Evolutionary conservation across 2,113 vertebrate species (phyloP), one percentile per base, ranked within the genome.

Genomic region (Lichenostomus cassidix): DNA sequence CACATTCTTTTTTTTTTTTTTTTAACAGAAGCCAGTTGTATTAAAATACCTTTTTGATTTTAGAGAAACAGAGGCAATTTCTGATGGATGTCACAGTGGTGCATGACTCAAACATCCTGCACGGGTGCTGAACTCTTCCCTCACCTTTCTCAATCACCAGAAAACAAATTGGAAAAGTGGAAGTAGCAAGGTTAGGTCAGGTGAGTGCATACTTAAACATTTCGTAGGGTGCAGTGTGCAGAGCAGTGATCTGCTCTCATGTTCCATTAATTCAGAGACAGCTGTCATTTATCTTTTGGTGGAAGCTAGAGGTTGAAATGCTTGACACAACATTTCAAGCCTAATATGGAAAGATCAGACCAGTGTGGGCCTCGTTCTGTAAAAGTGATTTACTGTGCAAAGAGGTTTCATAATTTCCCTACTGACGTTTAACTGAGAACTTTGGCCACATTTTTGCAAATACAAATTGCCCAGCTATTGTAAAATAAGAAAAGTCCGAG

Each of bases 211-310:
- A 81, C 92, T 97, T 97, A 97, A 96, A 83, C 79, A 95, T 83
- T 94, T 96, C 91, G 92, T 84, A 93, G 77, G 79, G 83, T 88
- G 21, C 70, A 96, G 68, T 42, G 64, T 82, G 53, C 71, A 96
- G 95, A 95, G 74, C 55, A 81, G 55, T 56, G 75, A 89, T 97
- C 91, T 91, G 58, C 73, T 91, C 69, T 95, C 69, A n/a, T 78
- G 80, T 92, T 93, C 94, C 91, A 95, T 97, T 98, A 97, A 94
- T 95, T 91, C 92, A 91, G 62, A 91, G 96, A 97, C 94, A 97
- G 89, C 93, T 97, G 97, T 96, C 97, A 97, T 94, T 98, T 97
- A 96, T 84, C 77, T 95, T 95, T 83, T 96, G 88, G 97, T 73
- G 74, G 85, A 97, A 96, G 87, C 52, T 83, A 95, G 85, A 96